These are phyloP conservation scores for Lycophotia porphyrea DNA, from an alignment of 2,888 invertebrate genomes.

Conservation along the genomic window DNA sequence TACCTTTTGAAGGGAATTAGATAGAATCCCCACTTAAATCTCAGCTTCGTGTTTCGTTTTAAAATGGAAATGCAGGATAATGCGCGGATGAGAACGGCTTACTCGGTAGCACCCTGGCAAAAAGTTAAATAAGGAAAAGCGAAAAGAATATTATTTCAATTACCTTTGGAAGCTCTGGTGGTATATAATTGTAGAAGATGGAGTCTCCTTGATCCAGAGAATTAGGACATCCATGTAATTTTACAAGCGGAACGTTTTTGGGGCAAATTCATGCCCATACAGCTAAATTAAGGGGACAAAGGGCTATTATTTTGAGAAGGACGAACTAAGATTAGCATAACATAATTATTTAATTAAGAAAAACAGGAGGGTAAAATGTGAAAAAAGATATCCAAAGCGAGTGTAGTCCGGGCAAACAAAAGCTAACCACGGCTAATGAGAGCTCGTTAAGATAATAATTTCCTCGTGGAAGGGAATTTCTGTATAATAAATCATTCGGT, in stretches of 20 bases:
- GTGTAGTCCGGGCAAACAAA: constrained; percentile 75
- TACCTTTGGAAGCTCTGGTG: constrained; percentile 68
- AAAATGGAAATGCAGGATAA: constrained; percentile 82
- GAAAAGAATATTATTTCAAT: constrained; percentile 73
- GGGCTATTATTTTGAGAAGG: constrained; percentile 71
- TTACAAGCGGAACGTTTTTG: constrained; percentile 34
- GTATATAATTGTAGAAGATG: constrained; percentile 51
- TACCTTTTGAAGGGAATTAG: constrained; percentile 75
- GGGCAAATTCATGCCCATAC: constrained; percentile 24
- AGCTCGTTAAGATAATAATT: constrained; percentile 80
- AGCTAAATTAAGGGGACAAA: constrained; percentile 54
- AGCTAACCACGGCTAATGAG: constrained; percentile 80
- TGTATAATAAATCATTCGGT: constrained; percentile 65
- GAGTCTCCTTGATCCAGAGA: constrained; percentile 15
- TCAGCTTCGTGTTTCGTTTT: constrained; percentile 74
- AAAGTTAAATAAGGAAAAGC: constrained; percentile 76
- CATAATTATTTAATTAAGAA: constrained; percentile 79
- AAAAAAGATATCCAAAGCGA: constrained; percentile 70
- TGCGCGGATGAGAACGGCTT: constrained; percentile 76
- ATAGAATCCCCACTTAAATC: constrained; percentile 74
- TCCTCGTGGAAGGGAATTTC: constrained; percentile 74
- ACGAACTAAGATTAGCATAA: constrained; percentile 80
- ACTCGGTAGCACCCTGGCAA: constrained; percentile 66
- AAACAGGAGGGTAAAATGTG: constrained; percentile 69
- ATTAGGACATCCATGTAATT: constrained; percentile 34